phyloP scores from a whole-genome alignment of 2,888 invertebrate genomes.

The Xestobium rufovillosum region DNA sequence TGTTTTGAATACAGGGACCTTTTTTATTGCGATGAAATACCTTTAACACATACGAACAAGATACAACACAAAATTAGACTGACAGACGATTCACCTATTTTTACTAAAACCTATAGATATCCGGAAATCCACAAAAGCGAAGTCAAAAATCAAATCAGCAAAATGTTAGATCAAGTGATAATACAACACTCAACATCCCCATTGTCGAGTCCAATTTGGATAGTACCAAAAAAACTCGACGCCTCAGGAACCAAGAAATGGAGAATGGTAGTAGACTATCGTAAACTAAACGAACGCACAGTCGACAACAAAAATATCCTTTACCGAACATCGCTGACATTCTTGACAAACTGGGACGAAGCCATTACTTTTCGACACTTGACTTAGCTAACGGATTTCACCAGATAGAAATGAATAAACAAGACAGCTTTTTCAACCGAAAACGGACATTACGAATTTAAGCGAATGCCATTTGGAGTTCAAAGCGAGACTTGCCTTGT shows the following conservation, averaged over 20 bases:
- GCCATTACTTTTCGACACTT: slow-evolving; percentile 7
- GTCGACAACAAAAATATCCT: slow-evolving; percentile 26
- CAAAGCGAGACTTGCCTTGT: too few species aligned
- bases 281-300: slow-evolving; percentile 28
- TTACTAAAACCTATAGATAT: slow-evolving; percentile 16
- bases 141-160: slow-evolving; percentile 29
- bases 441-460: too few species aligned
- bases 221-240: slow-evolving; percentile 36
- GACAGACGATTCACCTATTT: too few species aligned
- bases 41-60: slow-evolving; percentile 21
- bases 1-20: slow-evolving; percentile 16
- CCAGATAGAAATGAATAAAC: slow-evolving; percentile 6
- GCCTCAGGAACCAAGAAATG: slow-evolving; percentile 30
- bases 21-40: slow-evolving; percentile 11
- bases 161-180: slow-evolving; percentile 29
- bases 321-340: slow-evolving; percentile 20
- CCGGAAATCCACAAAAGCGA: slow-evolving; percentile 26
- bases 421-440: slow-evolving; percentile 10
- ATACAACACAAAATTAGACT: slow-evolving; percentile 21
- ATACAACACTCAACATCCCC: slow-evolving; percentile 32
- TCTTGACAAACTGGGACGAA: slow-evolving; percentile 15
- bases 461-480: too few species aligned
- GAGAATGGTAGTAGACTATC: too few species aligned
- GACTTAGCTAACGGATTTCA: slow-evolving; percentile 10
- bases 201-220: slow-evolving; percentile 33